These are phyloP conservation scores for Eurytoma adleriae DNA, from an alignment of 2,888 invertebrate genomes.

Conservation along the genomic window DNA sequence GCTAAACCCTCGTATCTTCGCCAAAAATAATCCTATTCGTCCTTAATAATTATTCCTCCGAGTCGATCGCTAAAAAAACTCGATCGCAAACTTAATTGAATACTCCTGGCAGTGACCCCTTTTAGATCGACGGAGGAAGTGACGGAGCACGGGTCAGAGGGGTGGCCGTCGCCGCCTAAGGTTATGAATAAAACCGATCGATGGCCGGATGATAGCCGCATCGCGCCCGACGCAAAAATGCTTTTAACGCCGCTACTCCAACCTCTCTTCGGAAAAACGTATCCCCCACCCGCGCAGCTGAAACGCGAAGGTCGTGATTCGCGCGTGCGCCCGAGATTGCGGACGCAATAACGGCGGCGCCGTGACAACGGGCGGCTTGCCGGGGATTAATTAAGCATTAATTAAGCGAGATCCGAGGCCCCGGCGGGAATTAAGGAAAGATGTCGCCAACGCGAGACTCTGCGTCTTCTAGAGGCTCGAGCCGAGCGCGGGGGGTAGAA, in stretches of 20 bases:
- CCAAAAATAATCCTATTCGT: neutral
- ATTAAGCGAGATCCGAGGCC: slow-evolving; percentile 66
- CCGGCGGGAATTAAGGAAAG: slow-evolving; percentile 71
- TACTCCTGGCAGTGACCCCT: slow-evolving; percentile 30
- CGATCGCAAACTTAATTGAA: slow-evolving; percentile 10
- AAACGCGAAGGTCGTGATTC: slow-evolving; percentile 44
- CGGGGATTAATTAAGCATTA: slow-evolving; percentile 70
- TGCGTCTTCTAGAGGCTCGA: slow-evolving; percentile 18
- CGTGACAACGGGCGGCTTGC: slow-evolving; percentile 35
- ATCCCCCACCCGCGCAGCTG: slow-evolving; percentile 60
- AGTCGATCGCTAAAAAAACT: neutral
- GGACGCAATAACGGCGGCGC: neutral
- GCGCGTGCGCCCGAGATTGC: slow-evolving; percentile 6
- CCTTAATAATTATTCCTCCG: neutral
- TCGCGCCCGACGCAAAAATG: slow-evolving; percentile 74
- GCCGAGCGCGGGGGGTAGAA: slow-evolving; percentile 21
- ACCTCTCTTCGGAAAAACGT: neutral
- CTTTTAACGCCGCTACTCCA: slow-evolving; percentile 68
- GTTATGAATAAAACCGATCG: slow-evolving; percentile 72
- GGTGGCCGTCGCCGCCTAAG: slow-evolving; percentile 51
- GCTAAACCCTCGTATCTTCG: no score
- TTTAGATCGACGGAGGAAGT: slow-evolving; percentile 5
- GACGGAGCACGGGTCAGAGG: slow-evolving; percentile 40
- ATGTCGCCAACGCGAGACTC: slow-evolving; percentile 69
- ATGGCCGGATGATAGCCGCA: slow-evolving; percentile 70